Conservation (phyloP, 2,113 vertebrate genomes). For the Myodes glareolus region DNA sequence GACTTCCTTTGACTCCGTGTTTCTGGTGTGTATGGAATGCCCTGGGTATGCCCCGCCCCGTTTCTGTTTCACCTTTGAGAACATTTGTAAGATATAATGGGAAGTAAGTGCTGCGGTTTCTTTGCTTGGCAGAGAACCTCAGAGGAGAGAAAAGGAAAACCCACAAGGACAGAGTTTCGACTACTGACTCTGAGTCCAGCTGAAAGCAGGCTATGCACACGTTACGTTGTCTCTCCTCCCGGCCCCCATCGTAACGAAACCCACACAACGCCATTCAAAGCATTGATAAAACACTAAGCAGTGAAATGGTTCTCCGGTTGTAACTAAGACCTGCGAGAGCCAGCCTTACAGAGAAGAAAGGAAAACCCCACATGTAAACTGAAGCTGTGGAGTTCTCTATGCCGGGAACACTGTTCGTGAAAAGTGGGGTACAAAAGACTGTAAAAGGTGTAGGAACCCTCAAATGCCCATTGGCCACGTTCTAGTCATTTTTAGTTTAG, state of each 20-base stretch:
- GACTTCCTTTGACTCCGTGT: conserved; percentile 48
- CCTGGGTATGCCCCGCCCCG: conserved; percentile 52
- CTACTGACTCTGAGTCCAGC: conserved; percentile 64
- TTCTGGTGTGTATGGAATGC: conserved; percentile 62
- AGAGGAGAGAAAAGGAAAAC: conserved; percentile 43
- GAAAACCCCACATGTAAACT: not conserved
- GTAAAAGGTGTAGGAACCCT: not conserved
- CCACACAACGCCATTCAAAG: conserved; percentile 71
- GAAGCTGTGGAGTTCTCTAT: not conserved
- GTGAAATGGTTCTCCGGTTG: conserved; percentile 63
- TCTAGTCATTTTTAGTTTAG: conserved; percentile 14
- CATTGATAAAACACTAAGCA: conserved; percentile 64
- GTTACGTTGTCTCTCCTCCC: conserved; percentile 64
- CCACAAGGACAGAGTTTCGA: conserved; percentile 56
- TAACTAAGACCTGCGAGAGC: conserved; percentile 62
- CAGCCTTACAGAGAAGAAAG: not conserved
- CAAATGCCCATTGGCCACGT: not conserved
- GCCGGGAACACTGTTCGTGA: not conserved
- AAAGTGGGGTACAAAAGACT: not conserved
- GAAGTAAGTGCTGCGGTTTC: conserved; percentile 60
- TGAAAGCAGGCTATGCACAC: conserved; percentile 65
- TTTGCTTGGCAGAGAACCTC: conserved; percentile 72
- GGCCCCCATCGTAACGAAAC: conserved; percentile 70
- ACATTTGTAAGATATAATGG: conserved; percentile 50
- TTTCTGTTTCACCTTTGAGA: conserved; percentile 69